These are phyloP conservation scores for Leistus spinibarbis DNA, from an alignment of 2,888 invertebrate species.

Conservation along the genomic window DNA sequence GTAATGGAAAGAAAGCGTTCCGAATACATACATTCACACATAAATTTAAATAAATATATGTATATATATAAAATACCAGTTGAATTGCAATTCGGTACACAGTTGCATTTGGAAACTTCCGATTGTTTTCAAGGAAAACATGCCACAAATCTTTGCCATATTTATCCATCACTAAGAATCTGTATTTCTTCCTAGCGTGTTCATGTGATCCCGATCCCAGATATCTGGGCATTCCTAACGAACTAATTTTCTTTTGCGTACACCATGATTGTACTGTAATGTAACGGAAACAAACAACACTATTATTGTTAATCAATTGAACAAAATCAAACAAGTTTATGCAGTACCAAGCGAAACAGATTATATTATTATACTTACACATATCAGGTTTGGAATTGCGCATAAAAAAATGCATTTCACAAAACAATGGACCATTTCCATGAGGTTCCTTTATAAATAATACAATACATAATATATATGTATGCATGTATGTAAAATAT, in stretches of 20 bases:
- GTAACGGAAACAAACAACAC: no score
- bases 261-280: slow-evolving; percentile 63
- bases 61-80: slow-evolving; percentile 64
- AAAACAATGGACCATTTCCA: slow-evolving; percentile 91
- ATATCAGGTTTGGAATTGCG: slow-evolving; percentile 74
- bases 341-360: no score
- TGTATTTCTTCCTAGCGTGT: slow-evolving; percentile 75
- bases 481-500: not conserved
- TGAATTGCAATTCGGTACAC: slow-evolving; percentile 83
- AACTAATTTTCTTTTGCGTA: slow-evolving; percentile 68
- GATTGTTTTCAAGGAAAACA: slow-evolving; percentile 70
- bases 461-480: slow-evolving; percentile 43
- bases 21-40: no score
- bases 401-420: slow-evolving; percentile 90
- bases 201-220: slow-evolving; percentile 85
- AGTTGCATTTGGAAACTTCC: slow-evolving; percentile 71
- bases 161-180: slow-evolving; percentile 89
- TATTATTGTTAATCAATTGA: slow-evolving; percentile 5
- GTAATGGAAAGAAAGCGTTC: no score
- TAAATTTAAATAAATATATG: slow-evolving; percentile 19
- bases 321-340: no score
- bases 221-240: slow-evolving; percentile 84
- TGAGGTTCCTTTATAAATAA: slow-evolving; percentile 75
- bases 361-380: no score
- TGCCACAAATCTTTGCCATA: slow-evolving; percentile 88